Percentiles rank a stretch among this genome's conserved stretches.
Conservation (phyloP, 2,113 vertebrate species). For the Coptodon rendalli region DNA sequence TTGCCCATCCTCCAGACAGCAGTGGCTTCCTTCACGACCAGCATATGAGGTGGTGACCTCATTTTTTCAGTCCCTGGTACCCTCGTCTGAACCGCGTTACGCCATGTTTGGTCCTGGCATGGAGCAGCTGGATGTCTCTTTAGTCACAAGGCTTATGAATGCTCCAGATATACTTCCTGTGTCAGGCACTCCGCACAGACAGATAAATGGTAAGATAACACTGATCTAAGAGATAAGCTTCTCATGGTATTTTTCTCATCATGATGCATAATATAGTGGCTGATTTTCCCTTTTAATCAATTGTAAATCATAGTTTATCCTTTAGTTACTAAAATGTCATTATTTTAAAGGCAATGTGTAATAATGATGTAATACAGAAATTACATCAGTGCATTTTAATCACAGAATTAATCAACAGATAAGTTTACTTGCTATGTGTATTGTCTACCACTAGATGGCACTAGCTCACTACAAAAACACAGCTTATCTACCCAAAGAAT, state of each 20-base stretch:
- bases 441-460: slow-evolving; percentile 23
- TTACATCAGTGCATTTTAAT: background rate
- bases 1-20: slow-evolving; percentile 77
- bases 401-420: background rate
- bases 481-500: background rate
- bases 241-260: background rate
- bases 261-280: background rate
- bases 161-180: slow-evolving; percentile 79
- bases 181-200: slow-evolving; percentile 78
- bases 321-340: background rate
- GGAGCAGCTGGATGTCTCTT: slow-evolving; percentile 86
- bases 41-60: slow-evolving; percentile 77
- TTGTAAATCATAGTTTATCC: background rate
- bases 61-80: slow-evolving; percentile 83
- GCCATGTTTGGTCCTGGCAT: slow-evolving; percentile 95
- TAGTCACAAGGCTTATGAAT: slow-evolving; percentile 85
- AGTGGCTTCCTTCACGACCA: slow-evolving; percentile 67
- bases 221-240: background rate
- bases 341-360: background rate
- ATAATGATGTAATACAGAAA: background rate
- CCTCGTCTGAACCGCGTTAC: slow-evolving; percentile 81
- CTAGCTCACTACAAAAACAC: background rate
- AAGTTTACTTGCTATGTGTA: background rate
- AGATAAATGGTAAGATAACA: slow-evolving; percentile 79
- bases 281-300: background rate